Evolutionary conservation across 2,797 vertebrate genomes (phyloP).

Genomic region (Gallirallus australis): DNA sequence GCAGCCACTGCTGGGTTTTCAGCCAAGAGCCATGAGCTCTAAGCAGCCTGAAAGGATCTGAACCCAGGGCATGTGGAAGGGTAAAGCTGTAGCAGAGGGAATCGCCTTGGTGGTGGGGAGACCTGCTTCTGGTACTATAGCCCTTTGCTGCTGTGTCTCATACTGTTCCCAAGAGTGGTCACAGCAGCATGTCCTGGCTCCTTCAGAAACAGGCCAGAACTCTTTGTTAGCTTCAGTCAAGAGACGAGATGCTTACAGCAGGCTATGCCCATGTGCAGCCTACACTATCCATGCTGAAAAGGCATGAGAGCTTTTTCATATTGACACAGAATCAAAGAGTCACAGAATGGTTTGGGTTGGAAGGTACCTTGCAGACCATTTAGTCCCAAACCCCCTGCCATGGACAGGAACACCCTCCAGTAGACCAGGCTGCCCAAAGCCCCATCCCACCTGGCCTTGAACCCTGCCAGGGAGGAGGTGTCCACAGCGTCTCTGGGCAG

Average conservation of each 20-base stretch:
- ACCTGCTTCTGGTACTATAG: neutral
- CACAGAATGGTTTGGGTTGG: too few species aligned
- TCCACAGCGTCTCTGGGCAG: too few species aligned
- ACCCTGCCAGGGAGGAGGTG: too few species aligned
- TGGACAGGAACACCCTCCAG: too few species aligned
- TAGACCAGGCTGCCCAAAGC: too few species aligned
- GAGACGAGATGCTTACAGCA: neutral
- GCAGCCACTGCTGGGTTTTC: neutral
- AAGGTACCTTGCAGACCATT: too few species aligned
- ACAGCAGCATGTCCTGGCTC: neutral
- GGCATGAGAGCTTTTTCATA: neutral
- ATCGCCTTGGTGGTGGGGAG: neutral
- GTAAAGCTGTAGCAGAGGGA: neutral
- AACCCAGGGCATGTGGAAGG: neutral
- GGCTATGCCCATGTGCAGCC: neutral
- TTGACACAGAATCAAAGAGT: neutral
- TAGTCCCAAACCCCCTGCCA: too few species aligned
- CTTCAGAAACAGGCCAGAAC: neutral
- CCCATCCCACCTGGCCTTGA: too few species aligned
- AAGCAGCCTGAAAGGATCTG: neutral
- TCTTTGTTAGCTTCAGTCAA: neutral
- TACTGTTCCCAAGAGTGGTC: neutral
- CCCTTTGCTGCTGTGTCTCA: neutral
- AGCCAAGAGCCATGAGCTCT: fast-evolving
- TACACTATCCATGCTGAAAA: neutral